Conservation (phyloP, 2,888 invertebrate genomes). For the Hypomecis punctinalis region DNA sequence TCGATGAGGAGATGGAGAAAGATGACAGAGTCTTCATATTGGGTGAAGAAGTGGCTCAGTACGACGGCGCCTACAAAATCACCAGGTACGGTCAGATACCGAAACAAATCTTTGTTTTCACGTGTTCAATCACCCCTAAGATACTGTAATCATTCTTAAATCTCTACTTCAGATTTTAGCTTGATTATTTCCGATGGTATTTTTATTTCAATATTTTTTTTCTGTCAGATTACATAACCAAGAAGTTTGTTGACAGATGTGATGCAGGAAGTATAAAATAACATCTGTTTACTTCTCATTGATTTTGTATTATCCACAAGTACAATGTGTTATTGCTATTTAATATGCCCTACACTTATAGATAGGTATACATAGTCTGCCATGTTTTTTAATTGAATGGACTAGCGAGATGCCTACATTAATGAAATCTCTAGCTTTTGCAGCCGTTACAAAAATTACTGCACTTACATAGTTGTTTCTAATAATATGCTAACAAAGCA, state of each 20-base stretch:
- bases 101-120: conserved; percentile 40
- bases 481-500: no score
- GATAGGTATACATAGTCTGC: no score
- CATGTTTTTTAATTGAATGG: no score
- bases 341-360: no score
- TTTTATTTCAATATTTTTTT: conserved; percentile 4
- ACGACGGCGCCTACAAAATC: conserved; percentile 99
- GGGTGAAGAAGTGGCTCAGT: conserved; percentile 99
- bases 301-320: conserved; percentile 11
- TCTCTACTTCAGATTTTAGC: background rate
- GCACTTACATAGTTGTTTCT: no score
- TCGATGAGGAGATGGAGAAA: conserved; percentile 98
- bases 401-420: no score
- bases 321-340: conserved; percentile 9
- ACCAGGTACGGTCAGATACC: conserved; percentile 75
- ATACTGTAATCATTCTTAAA: background rate
- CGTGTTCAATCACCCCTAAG: background rate
- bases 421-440: no score
- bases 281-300: conserved; percentile 28
- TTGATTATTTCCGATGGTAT: conserved; percentile 8
- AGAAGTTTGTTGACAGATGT: conserved; percentile 61
- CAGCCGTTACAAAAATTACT: no score
- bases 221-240: conserved; percentile 65
- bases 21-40: conserved; percentile 96
- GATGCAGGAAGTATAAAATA: conserved; percentile 16